phyloP scores from a whole-genome alignment of 2,113 vertebrate species.

The Electrona antarctica region DNA sequence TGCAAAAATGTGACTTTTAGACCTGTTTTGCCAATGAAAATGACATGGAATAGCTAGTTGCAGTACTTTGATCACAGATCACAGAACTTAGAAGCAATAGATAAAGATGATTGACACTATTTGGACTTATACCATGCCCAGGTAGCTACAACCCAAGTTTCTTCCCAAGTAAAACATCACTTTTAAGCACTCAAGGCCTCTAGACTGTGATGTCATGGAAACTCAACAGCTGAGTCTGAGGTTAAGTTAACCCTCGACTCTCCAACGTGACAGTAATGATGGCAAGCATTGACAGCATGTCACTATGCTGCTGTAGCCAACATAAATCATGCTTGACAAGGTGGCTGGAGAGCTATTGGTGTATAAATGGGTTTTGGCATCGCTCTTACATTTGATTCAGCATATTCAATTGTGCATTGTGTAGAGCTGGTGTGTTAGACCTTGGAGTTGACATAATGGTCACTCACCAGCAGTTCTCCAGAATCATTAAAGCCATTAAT shows the following conservation, averaged over 20 bases:
- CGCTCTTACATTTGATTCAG: not conserved
- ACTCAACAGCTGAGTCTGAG: conserved; percentile 36
- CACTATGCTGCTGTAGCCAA: conserved; percentile 1
- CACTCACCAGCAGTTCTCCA: not conserved
- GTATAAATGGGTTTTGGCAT: not conserved
- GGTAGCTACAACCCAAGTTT: no score
- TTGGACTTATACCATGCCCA: no score
- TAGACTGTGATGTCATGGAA: conserved; percentile 57
- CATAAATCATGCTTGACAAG: not conserved
- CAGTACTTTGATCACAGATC: no score
- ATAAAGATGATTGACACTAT: no score
- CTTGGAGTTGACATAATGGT: not conserved
- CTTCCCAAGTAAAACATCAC: no score
- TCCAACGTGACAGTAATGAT: conserved; percentile 32
- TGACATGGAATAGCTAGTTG: no score
- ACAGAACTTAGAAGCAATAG: no score
- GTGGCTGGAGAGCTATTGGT: not conserved
- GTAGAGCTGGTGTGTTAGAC: not conserved
- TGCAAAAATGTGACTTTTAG: no score
- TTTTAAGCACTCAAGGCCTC: not conserved
- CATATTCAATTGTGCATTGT: not conserved
- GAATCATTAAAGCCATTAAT: not conserved
- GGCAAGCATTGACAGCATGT: conserved; percentile 50
- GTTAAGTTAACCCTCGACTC: conserved; percentile 12
- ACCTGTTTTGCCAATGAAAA: no score